Evolutionary conservation across 2,113 vertebrate species (phyloP).

Genomic region (Gobio gobio): DNA sequence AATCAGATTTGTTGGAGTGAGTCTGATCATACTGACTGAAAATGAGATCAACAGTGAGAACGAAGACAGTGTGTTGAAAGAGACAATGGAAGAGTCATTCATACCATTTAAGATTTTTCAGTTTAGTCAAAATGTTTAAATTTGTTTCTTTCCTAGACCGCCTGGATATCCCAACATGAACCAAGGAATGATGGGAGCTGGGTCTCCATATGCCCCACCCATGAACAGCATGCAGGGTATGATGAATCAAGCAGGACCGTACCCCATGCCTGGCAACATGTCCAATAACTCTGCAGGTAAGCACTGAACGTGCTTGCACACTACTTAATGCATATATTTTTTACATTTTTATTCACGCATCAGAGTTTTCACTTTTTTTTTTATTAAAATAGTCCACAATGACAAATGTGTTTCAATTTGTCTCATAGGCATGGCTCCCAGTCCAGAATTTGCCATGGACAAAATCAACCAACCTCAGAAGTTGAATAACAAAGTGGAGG

Average conservation of each 20-base stretch:
- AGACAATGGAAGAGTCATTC: conserved; percentile 8
- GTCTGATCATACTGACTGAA: conserved; percentile 1
- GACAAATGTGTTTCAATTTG: background rate
- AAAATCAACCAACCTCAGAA: conserved; percentile 90
- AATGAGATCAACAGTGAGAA: background rate
- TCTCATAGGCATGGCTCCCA: conserved; percentile 88
- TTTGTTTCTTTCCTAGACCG: conserved; percentile 75
- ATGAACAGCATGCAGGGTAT: conserved; percentile 98
- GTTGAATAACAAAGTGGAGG: conserved; percentile 96
- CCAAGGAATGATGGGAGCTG: conserved; percentile 94
- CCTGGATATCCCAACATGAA: conserved; percentile 94
- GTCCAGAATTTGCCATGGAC: conserved; percentile 92
- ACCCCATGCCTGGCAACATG: conserved; percentile 90
- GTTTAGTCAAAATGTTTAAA: background rate
- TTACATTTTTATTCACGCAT: background rate
- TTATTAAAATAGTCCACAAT: background rate
- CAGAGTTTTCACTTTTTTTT: background rate
- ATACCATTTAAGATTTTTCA: background rate
- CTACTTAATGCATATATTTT: background rate
- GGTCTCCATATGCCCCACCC: conserved; percentile 89
- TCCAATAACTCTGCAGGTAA: conserved; percentile 93
- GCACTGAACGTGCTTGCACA: background rate
- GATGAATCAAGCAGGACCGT: conserved; percentile 95
- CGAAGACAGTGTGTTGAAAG: background rate
- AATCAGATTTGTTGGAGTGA: background rate